phyloP scores from a whole-genome alignment of 1,140 invertebrate genomes.

The Popillia japonica region DNA sequence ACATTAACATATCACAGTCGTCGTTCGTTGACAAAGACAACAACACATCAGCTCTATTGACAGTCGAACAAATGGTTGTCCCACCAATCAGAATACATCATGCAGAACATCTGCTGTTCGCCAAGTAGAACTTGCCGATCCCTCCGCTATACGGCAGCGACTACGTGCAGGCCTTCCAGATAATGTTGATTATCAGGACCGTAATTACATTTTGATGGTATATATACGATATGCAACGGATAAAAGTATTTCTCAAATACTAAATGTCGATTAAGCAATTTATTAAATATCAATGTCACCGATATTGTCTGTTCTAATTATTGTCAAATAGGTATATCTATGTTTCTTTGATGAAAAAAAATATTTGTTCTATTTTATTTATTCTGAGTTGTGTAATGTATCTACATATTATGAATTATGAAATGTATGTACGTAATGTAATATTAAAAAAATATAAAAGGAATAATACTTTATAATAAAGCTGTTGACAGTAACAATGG shows the following conservation, averaged over 20 bases:
- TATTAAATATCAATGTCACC: no score
- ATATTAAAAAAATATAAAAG: no score
- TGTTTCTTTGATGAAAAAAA: no score
- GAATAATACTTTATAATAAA: no score
- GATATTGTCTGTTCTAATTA: no score
- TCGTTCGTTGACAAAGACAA: conserved; percentile 15
- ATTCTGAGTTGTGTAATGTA: no score
- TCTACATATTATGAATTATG: no score
- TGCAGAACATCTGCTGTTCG: conserved; percentile 48
- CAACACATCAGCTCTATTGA: conserved; percentile 41
- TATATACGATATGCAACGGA: conserved; percentile 5
- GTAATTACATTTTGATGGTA: conserved; percentile 9
- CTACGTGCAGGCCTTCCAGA: neutral
- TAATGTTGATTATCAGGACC: conserved; percentile 12
- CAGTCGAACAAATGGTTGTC: conserved; percentile 55
- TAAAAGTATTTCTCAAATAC: neutral
- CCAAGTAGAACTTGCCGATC: conserved; percentile 34
- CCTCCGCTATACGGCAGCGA: neutral
- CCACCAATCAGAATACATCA: conserved; percentile 53
- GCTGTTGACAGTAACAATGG: no score
- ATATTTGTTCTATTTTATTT: no score
- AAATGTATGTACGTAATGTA: no score
- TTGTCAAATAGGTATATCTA: no score
- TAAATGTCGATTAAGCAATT: no score
- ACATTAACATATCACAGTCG: conserved; percentile 30